Conservation (phyloP, 2,797 vertebrate species). For the Ceryle rudis region DNA sequence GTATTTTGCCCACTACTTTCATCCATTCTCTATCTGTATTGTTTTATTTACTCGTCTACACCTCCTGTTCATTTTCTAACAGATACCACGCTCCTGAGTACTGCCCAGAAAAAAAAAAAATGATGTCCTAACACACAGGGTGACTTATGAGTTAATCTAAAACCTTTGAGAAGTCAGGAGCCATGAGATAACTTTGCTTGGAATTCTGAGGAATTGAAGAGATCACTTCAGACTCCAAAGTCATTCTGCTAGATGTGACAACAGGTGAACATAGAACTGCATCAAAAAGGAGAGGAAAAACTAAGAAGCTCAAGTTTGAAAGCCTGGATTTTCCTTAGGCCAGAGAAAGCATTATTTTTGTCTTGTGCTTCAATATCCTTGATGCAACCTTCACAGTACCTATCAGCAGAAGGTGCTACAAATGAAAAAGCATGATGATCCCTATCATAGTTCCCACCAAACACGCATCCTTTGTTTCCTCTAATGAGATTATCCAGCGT, state of each 20-base stretch:
- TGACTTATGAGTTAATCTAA: neutral
- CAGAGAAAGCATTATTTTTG: neutral
- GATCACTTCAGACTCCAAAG: neutral
- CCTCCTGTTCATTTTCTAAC: neutral
- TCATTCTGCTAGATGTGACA: neutral
- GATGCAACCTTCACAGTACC: neutral
- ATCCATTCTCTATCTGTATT: neutral
- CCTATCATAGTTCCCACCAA: neutral
- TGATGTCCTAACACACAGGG: neutral
- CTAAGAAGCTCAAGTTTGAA: neutral
- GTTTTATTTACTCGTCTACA: neutral
- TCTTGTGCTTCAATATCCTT: neutral
- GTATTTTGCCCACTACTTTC: neutral
- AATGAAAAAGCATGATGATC: neutral
- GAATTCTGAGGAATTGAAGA: neutral
- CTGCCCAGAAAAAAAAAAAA: neutral
- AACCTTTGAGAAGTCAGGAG: neutral
- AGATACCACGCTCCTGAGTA: neutral
- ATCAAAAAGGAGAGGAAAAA: neutral
- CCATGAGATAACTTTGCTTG: neutral
- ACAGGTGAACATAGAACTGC: neutral
- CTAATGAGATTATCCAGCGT: neutral
- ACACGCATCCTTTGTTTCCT: neutral
- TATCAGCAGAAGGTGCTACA: accelerated
- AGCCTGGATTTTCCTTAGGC: neutral